Conservation (phyloP, 1,140 invertebrate genomes). For the Pararge aegeria region DNA sequence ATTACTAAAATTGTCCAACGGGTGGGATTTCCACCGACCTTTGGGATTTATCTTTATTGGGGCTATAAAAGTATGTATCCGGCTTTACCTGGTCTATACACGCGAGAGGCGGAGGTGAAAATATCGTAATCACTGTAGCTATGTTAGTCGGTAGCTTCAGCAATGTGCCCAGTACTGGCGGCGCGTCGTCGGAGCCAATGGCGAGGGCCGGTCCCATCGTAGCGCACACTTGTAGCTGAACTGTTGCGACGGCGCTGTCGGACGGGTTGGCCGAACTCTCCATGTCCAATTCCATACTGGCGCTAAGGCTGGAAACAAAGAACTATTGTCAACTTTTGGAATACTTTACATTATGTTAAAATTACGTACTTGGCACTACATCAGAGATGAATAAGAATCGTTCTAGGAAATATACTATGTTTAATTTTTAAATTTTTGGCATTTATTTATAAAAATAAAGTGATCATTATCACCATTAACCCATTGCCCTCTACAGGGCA, state of each 20-base stretch:
- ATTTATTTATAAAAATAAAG: too few relatives aligned
- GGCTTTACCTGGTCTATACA: conserved; percentile 52
- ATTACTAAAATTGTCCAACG: too few relatives aligned
- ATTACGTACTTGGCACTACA: too few relatives aligned
- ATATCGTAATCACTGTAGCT: conserved; percentile 45
- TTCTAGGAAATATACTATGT: too few relatives aligned
- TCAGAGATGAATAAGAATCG: too few relatives aligned
- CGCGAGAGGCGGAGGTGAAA: conserved; percentile 42
- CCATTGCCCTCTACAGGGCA: too few relatives aligned
- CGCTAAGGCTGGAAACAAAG: conserved; percentile 42
- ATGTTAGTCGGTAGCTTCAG: conserved; percentile 57
- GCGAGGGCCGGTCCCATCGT: conserved; percentile 31
- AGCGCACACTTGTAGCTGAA: conserved; percentile 50
- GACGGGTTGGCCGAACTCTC: conserved; percentile 35
- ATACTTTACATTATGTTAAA: too few relatives aligned
- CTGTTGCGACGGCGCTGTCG: conserved; percentile 45
- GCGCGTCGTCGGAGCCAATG: conserved; percentile 31
- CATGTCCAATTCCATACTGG: conserved; percentile 49
- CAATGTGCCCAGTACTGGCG: conserved; percentile 51
- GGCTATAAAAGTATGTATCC: background rate
- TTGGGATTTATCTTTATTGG: too few relatives aligned
- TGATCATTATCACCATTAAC: too few relatives aligned
- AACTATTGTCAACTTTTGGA: background rate
- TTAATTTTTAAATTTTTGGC: too few relatives aligned
- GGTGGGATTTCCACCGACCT: too few relatives aligned